Evolutionary conservation across 2,888 invertebrate genomes (phyloP).

Genomic region (Amiota mariae): DNA sequence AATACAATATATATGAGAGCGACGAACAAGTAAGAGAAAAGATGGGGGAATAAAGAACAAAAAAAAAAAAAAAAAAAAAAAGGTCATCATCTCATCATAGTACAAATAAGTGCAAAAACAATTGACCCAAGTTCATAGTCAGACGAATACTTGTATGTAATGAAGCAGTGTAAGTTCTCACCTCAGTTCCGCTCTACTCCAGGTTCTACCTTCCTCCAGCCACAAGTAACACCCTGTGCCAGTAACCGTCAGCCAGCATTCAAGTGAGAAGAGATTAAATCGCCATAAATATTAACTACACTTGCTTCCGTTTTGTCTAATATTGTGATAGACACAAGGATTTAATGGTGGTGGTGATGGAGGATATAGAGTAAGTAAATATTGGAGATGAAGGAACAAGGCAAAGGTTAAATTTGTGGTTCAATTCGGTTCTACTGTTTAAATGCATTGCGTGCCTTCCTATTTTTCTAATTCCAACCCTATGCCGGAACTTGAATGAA

Average conservation of each 20-base stretch:
- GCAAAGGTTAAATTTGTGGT: background rate
- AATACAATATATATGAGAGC: background rate
- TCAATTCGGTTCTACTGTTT: background rate
- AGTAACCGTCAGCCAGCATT: slow-evolving; percentile 50
- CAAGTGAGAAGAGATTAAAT: slow-evolving; percentile 67
- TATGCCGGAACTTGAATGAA: no score
- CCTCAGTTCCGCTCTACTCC: background rate
- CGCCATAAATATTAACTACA: slow-evolving; percentile 69
- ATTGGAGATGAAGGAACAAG: no score
- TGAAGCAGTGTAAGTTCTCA: background rate
- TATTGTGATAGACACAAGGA: background rate
- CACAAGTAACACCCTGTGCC: slow-evolving; percentile 20
- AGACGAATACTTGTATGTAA: background rate
- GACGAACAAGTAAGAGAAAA: background rate
- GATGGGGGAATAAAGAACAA: slow-evolving; percentile 39
- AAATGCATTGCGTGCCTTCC: slow-evolving; percentile 7
- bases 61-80: slow-evolving; percentile 29
- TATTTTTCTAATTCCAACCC: background rate
- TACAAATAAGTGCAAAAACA: no score
- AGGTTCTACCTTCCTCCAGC: background rate
- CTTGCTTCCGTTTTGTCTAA: slow-evolving; percentile 49
- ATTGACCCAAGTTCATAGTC: no score
- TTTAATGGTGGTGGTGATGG: slow-evolving; percentile 3
- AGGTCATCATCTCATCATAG: background rate
- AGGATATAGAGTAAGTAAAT: background rate